A percentile compares a stretch with the other conserved stretches of the same genome.
These are phyloP conservation scores for Phoenicopterus ruber DNA, from an alignment of 2,113 vertebrate genomes.

Conservation along the genomic window DNA sequence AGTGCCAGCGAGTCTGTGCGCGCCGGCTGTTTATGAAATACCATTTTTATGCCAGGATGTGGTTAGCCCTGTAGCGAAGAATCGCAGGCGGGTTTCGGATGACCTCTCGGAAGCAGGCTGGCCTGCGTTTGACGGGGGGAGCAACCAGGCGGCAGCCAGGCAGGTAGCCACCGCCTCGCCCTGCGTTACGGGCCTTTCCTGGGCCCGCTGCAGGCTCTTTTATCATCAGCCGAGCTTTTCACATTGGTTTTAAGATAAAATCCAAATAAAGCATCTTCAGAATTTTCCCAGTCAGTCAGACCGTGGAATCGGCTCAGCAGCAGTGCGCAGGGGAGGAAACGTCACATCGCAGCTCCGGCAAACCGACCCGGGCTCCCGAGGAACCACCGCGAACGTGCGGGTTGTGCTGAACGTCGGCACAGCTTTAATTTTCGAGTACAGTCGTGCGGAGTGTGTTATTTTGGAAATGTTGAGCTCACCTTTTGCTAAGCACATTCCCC, in stretches of 20 bases:
- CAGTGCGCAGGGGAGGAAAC: not conserved
- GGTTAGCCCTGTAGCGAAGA: not conserved
- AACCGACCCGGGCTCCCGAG: no score
- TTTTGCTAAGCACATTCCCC: not conserved
- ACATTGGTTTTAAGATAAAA: accelerated
- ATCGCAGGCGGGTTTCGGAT: not conserved
- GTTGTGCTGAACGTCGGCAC: not conserved
- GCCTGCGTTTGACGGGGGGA: no score
- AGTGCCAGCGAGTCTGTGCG: not conserved
- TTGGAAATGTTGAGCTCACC: constrained; percentile 25
- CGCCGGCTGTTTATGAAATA: not conserved
- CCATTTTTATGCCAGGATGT: not conserved
- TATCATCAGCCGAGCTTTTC: accelerated
- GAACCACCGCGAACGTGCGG: not conserved
- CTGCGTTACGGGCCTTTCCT: accelerated
- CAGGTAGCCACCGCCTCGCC: accelerated
- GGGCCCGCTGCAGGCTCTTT: not conserved
- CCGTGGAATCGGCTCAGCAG: accelerated
- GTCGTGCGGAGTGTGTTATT: not conserved
- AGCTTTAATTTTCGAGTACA: not conserved
- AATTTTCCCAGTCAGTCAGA: accelerated
- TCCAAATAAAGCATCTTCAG: not conserved
- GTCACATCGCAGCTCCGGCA: not conserved
- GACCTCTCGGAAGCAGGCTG: not conserved
- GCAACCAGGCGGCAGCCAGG: accelerated